Percentiles rank a stretch among this genome's conserved stretches.
Conservation (phyloP, 64 coral and sea anemone species). For the Trachythela sp. region DNA sequence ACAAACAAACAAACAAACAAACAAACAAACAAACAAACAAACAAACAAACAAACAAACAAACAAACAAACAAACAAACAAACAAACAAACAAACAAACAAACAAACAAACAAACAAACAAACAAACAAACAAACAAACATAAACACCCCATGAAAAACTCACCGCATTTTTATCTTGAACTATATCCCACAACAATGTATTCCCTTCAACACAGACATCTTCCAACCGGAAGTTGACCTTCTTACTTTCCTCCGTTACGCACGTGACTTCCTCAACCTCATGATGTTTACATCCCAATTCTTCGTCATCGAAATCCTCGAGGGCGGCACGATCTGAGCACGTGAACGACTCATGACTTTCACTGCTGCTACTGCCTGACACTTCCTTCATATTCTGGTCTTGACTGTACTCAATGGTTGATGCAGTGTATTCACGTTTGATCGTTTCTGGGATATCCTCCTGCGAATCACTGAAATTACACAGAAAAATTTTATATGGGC, state of each 20-base stretch:
- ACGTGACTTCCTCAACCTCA: slow-evolving; percentile 46
- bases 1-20: too few relatives aligned
- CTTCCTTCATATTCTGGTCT: neutral
- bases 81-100: neutral
- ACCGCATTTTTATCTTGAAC: slow-evolving; percentile 97
- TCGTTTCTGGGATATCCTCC: neutral
- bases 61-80: too few relatives aligned
- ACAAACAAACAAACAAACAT: neutral
- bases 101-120: neutral
- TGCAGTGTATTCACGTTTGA: neutral
- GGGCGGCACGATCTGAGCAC: neutral
- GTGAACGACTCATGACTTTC: slow-evolving; percentile 28
- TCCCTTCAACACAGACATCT: slow-evolving; percentile 80
- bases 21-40: too few relatives aligned
- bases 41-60: too few relatives aligned
- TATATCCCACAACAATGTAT: slow-evolving; percentile 92
- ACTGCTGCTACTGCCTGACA: slow-evolving; percentile 70
- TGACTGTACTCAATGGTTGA: neutral
- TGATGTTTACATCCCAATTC: slow-evolving; percentile 21
- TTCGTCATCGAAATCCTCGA: slow-evolving; percentile 61
- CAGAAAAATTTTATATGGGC: too few relatives aligned
- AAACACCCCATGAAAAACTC: neutral
- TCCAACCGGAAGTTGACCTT: slow-evolving; percentile 36
- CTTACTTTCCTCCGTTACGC: neutral
- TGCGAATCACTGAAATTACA: neutral